A percentile compares a stretch with the other conserved stretches of the same genome.
Evolutionary conservation across 2,888 invertebrate species (phyloP).

Genomic region (Nematopogon swammerdamellus): DNA sequence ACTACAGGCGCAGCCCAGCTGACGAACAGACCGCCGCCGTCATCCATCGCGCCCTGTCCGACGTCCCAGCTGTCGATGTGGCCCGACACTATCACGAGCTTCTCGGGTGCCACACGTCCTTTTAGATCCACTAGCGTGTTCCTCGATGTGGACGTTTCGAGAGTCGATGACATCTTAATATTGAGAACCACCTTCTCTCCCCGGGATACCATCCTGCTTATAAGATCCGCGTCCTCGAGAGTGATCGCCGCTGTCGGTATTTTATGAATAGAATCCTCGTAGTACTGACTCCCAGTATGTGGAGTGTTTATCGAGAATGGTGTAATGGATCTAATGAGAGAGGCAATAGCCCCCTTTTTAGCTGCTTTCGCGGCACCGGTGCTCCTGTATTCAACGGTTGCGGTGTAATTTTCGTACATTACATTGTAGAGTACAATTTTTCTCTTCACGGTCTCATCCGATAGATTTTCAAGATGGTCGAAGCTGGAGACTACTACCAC

Average conservation of each 20-base stretch:
- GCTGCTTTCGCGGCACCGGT: slow-evolving; percentile 67
- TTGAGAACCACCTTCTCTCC: slow-evolving; percentile 48
- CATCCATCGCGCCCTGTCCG: slow-evolving; percentile 85
- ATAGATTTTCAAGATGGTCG: slow-evolving; percentile 54
- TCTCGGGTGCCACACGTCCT: slow-evolving; percentile 43
- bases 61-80: slow-evolving; percentile 89
- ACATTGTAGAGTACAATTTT: slow-evolving; percentile 80
- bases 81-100: slow-evolving; percentile 73
- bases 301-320: slow-evolving; percentile 75
- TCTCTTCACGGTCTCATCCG: slow-evolving; percentile 49
- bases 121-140: slow-evolving; percentile 71
- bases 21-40: slow-evolving; percentile 77
- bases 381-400: slow-evolving; percentile 63
- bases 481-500: slow-evolving; percentile 71
- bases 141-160: slow-evolving; percentile 58
- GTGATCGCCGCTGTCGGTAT: slow-evolving; percentile 76
- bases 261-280: slow-evolving; percentile 52
- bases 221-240: slow-evolving; percentile 72
- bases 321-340: slow-evolving; percentile 70
- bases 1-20: slow-evolving; percentile 72
- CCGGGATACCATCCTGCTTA: slow-evolving; percentile 60
- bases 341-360: slow-evolving; percentile 71
- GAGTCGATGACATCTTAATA: slow-evolving; percentile 64
- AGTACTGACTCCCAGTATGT: slow-evolving; percentile 71
- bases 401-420: slow-evolving; percentile 61